Evolutionary conservation across 2,113 vertebrate species (phyloP).

Genomic region (Ailurus styani): DNA sequence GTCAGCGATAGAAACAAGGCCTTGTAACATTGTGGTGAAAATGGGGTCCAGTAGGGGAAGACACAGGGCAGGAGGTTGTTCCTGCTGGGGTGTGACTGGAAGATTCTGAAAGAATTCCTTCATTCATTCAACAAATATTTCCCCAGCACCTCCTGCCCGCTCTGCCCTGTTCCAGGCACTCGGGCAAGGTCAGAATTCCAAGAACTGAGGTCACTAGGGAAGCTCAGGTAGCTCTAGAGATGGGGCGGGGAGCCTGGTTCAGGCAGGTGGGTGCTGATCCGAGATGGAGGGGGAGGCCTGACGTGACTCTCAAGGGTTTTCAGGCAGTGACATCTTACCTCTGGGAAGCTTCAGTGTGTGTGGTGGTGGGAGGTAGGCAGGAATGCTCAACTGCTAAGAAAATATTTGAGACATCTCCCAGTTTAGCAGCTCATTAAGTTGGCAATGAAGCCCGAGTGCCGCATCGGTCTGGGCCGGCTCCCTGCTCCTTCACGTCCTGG

Average conservation of each 20-base stretch:
- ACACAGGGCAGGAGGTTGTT: not conserved
- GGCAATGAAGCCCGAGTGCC: constrained; percentile 1
- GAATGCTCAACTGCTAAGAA: constrained; percentile 13
- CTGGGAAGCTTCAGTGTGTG: not conserved
- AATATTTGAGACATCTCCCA: constrained; percentile 37
- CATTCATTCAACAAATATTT: not conserved
- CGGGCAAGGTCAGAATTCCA: not conserved
- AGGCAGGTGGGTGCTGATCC: not conserved
- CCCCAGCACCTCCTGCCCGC: not conserved
- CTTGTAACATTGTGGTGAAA: not conserved
- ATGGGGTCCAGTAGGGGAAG: not conserved
- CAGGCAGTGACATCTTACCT: not conserved
- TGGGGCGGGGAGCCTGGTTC: not conserved
- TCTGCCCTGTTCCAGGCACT: not conserved
- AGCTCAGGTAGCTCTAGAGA: not conserved
- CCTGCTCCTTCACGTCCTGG: not conserved
- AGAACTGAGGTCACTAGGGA: not conserved
- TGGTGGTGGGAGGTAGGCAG: not conserved
- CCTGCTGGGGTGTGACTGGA: not conserved
- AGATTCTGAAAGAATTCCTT: not conserved
- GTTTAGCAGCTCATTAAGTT: constrained; percentile 58
- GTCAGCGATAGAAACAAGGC: not conserved
- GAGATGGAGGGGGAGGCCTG: not conserved
- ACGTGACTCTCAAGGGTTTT: not conserved
- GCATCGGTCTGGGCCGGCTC: not conserved